Base-by-base conservation (phyloP, 2,113 vertebrate species). In the Chionis minor region DNA sequence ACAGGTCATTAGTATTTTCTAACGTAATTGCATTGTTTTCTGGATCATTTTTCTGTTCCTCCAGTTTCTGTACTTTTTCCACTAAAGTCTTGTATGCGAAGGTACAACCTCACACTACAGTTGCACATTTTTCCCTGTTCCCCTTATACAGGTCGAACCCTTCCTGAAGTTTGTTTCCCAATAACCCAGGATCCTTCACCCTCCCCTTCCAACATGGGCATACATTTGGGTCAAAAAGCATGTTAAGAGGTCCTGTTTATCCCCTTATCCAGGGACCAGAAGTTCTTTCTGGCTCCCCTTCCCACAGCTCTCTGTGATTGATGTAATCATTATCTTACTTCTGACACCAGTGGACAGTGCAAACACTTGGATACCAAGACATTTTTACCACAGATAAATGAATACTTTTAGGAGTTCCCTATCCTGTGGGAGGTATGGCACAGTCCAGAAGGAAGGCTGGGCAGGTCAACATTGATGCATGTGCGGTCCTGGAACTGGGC, bases 71-170 rank as follows among this genome's bases (percentile, higher is more conserved):
- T 12, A 20, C 9, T 91, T 85, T 88, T 85, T 27, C 30, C 15
- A 35, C 3, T 58, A 70, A 80, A 82, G 35, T 44, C 3, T 67
- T 62, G 2, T 24, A 9, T 19, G 8, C 1, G 40, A 72, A 72
- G 22, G 3, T 81, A 45, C 15, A 62, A 55, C 8, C 1, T 3
- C 12, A 6, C 19, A 33, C 1, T 35, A 63, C 42, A 6, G 4
- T 44, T 88, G 18, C 3, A 30, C 3, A 30, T 33, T 59, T 74
- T 71, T 6, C 10, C 15, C 13, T n/a, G 1, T 58, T 88, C 44
- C 4, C 10, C 8, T 88, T 58, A 9, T 9, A 44, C 24, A 38
- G 7, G 4, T 19, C 45, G 21, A 79, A 82, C 7, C 13, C 32
- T 59, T 67, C 18, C n/a, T 67, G 47, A 82, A 72, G 8, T 16